Conservation (phyloP, 2,113 vertebrate genomes). For the Notarius quadriscutis region DNA sequence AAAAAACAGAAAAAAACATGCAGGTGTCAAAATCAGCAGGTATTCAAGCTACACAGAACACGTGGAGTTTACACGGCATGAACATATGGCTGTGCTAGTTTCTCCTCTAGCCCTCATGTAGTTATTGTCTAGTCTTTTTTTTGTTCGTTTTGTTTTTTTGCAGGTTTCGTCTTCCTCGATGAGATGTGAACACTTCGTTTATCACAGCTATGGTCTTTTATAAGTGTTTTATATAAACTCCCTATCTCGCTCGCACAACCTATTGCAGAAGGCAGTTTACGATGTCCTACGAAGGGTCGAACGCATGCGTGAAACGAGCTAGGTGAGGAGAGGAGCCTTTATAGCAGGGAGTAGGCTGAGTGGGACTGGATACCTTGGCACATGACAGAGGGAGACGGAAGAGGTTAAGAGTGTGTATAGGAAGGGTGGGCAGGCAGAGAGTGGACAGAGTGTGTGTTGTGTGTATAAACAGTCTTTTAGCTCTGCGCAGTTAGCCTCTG, state of each 20-base stretch:
- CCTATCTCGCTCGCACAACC: conserved; percentile 50
- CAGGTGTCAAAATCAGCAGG: conserved; percentile 84
- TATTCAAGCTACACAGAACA: conserved; percentile 81
- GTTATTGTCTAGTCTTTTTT: conserved; percentile 43
- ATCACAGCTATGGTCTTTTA: conserved; percentile 85
- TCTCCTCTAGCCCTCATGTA: conserved; percentile 40
- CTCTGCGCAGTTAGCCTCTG: conserved; percentile 94
- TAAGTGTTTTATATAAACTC: conserved; percentile 62
- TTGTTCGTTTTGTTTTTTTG: conserved; percentile 29
- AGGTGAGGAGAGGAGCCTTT: conserved; percentile 30
- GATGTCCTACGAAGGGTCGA: conserved; percentile 59
- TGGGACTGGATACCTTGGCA: conserved; percentile 75
- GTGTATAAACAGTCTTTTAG: conserved; percentile 77
- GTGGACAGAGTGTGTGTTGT: conserved; percentile 44
- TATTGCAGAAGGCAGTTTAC: conserved; percentile 74
- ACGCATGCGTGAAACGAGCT: conserved; percentile 72
- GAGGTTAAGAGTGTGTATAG: conserved; percentile 48
- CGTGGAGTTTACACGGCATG: conserved; percentile 64
- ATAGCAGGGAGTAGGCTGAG: conserved; percentile 69
- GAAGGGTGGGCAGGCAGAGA: conserved; percentile 40
- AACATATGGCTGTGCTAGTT: conserved; percentile 57
- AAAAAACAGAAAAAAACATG: conserved; percentile 79
- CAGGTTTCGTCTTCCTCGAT: conserved; percentile 45
- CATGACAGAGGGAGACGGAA: conserved; percentile 64
- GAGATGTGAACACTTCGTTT: conserved; percentile 62